phyloP scores from a whole-genome alignment of 2,113 vertebrate species.

The Corythornis cristatus region DNA sequence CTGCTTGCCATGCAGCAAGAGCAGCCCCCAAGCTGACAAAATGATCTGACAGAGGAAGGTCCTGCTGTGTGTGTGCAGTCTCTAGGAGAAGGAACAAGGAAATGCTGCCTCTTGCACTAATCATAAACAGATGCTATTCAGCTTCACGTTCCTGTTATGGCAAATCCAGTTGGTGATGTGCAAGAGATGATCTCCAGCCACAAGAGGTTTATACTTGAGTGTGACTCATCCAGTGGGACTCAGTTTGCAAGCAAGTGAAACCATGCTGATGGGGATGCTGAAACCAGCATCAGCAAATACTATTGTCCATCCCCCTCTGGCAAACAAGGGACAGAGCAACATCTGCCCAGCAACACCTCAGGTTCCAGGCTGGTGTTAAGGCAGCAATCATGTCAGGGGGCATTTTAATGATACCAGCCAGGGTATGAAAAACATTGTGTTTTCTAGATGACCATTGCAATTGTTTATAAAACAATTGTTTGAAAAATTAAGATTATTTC shows the following conservation, averaged over 20 bases:
- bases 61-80: neutral
- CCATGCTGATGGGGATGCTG: neutral
- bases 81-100: neutral
- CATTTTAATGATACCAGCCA: neutral
- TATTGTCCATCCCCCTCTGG: neutral
- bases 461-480: neutral
- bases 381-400: neutral
- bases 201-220: neutral
- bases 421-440: neutral
- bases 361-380: neutral
- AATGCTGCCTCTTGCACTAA: neutral
- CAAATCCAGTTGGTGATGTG: neutral
- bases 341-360: neutral
- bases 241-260: neutral
- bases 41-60: accelerated
- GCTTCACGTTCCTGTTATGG: neutral
- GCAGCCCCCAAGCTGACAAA: neutral
- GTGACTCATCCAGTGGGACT: neutral
- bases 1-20: neutral
- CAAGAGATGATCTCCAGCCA: neutral
- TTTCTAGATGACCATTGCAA: neutral
- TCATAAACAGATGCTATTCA: neutral
- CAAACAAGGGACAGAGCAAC: neutral
- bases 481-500: neutral
- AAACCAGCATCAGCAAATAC: neutral